Evolutionary conservation across 2,888 invertebrate species (phyloP), one percentile per base, ranked within the genome.

Genomic region (Sarcophaga variegata): DNA sequence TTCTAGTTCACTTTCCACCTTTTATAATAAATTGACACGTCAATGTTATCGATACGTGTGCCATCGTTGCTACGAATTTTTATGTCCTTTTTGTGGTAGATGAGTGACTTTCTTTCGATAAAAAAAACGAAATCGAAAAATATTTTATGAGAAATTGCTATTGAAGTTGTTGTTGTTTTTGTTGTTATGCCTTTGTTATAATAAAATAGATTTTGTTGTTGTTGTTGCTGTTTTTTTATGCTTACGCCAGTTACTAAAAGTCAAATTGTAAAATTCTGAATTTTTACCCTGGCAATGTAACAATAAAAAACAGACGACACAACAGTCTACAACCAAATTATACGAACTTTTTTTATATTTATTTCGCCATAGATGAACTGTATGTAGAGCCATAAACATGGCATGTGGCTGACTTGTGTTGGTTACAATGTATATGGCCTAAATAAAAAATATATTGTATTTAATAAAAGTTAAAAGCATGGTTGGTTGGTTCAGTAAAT

Each of bases 11-110:
- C n/a, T 49, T 47, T 47, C 11, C 6, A 11, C 14, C 63, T 25
- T 71, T 70, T 79, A 62, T 81, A 78, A 86, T 78, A 86, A 86
- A 86, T 83, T 83, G 86, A 78, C 83, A 86, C 83, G 81, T 86
- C 86, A 82, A 78, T 54, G 74, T 70, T 81, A 81, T 75, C 78
- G 77, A 78, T 80, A 86, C 75, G 70, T 82, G 74, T 64, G 74
- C 17, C 54, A 54, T 54, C 17, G 12, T 54, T 14, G 17, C 4
- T 14, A 54, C 45, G 20, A 11, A 27, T 4, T 67, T 6, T 8
- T n/a, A n/a, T 47, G n/a, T 37, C 45, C 25, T 66, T 45, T 20
- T 14, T 20, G 8, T 54, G 25, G 17, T n/a, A n/a, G 14, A 49
- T 27, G 37, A 17, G 54, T 54, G 54, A 14, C 54, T 54, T 17